Conservation (phyloP, 2,113 vertebrate species). For the Grus americana region DNA sequence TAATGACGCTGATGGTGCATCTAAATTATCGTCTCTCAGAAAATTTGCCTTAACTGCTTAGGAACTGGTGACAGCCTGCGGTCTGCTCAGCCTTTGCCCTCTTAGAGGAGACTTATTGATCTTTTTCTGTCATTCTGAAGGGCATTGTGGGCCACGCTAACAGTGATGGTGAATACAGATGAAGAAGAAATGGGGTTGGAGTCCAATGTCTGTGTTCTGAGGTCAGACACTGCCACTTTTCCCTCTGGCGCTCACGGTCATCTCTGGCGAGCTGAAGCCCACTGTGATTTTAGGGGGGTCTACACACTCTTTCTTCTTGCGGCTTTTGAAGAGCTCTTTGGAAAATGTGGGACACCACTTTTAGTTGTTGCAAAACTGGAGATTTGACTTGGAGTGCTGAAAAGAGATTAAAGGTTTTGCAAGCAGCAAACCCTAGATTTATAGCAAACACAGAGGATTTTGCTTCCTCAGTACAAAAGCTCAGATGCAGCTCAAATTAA, state of each 20-base stretch:
- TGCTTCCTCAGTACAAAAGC: background rate
- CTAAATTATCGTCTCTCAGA: background rate
- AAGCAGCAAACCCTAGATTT: background rate
- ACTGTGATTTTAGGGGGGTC: background rate
- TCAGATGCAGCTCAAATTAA: background rate
- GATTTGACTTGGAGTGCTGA: background rate
- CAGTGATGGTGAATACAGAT: background rate
- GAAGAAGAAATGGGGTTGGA: background rate
- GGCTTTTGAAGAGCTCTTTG: background rate
- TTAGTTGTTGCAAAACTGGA: background rate
- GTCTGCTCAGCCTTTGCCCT: background rate
- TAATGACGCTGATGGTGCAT: background rate
- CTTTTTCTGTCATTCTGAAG: background rate
- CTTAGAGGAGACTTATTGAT: background rate
- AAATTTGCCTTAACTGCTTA: background rate
- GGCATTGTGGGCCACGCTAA: background rate
- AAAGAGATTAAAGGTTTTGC: constrained; percentile 22
- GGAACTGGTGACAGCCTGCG: background rate
- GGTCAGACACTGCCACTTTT: background rate
- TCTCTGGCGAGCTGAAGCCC: background rate
- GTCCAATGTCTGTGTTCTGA: background rate
- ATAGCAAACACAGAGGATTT: background rate
- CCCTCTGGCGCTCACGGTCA: background rate
- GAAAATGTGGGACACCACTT: background rate
- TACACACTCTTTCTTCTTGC: background rate